These are phyloP conservation scores for Reticulitermes lucifugus DNA, from an alignment of 2,888 invertebrate species.

Conservation along the genomic window DNA sequence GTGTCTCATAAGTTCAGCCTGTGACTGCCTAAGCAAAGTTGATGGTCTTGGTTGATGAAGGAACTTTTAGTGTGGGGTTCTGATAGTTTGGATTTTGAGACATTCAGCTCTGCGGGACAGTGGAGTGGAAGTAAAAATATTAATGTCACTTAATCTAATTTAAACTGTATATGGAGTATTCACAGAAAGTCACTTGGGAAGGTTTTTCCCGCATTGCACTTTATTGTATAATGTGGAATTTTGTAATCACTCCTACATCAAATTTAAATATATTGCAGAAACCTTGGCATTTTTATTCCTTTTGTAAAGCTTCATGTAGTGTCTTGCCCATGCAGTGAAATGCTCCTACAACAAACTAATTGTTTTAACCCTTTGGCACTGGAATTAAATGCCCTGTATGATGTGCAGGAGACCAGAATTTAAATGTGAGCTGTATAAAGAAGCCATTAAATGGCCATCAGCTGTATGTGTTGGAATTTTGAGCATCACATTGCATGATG, in stretches of 20 bases:
- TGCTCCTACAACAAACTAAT: no score
- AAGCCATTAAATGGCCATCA: no score
- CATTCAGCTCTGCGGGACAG: neutral
- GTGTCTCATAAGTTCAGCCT: neutral
- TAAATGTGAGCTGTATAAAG: no score
- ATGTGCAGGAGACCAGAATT: no score
- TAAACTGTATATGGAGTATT: no score
- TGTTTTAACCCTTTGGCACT: no score
- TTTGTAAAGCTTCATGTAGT: neutral
- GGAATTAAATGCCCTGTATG: no score
- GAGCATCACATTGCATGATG: no score
- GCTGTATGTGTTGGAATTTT: no score
- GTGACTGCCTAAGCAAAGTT: neutral
- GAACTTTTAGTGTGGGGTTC: neutral
- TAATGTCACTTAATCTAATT: no score
- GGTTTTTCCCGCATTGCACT: neutral
- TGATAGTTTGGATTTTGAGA: neutral
- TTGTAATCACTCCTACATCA: conserved; percentile 3
- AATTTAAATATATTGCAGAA: conserved; percentile 18
- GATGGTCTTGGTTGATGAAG: neutral
- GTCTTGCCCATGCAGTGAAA: no score
- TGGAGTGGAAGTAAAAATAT: neutral
- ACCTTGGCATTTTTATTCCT: neutral
- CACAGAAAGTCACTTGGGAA: no score
- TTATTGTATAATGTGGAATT: neutral